phyloP scores from a whole-genome alignment of 2,113 vertebrate genomes.

The Sphyrna mokarran region DNA sequence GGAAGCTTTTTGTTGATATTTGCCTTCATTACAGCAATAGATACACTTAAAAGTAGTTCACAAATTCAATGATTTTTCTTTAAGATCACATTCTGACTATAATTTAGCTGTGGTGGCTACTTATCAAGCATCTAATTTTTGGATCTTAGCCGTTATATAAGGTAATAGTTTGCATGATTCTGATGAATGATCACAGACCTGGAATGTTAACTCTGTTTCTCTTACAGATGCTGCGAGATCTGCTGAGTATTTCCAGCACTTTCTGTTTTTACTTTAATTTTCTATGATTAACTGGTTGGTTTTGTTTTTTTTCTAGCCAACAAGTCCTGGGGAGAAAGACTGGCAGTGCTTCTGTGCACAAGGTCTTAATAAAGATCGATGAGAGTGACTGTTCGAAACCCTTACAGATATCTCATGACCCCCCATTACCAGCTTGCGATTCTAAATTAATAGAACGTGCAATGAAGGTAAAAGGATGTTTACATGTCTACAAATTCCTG shows the following conservation, averaged over 20 bases:
- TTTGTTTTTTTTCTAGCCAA: conserved; percentile 64
- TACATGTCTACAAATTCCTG: neutral
- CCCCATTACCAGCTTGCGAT: conserved; percentile 86
- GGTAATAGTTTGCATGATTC: neutral
- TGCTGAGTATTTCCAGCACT: neutral
- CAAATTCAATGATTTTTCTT: neutral
- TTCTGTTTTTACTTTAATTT: neutral
- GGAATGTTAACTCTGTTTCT: neutral
- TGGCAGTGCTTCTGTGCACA: conserved; percentile 84
- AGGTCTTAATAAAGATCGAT: conserved; percentile 93
- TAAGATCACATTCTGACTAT: neutral
- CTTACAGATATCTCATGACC: conserved; percentile 94
- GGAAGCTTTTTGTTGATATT: neutral
- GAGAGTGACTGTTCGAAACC: conserved; percentile 92
- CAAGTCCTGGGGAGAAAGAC: conserved; percentile 93
- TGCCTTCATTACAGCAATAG: neutral
- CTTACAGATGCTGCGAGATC: neutral
- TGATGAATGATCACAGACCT: neutral
- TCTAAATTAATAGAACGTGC: conserved; percentile 92
- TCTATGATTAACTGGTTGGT: neutral
- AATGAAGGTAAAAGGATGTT: conserved; percentile 71
- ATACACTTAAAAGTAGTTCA: neutral
- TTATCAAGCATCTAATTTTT: neutral
- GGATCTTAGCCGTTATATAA: neutral
- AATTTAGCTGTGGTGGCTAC: neutral